Conservation (phyloP, 2,113 vertebrate genomes). For the Vicugna pacos region DNA sequence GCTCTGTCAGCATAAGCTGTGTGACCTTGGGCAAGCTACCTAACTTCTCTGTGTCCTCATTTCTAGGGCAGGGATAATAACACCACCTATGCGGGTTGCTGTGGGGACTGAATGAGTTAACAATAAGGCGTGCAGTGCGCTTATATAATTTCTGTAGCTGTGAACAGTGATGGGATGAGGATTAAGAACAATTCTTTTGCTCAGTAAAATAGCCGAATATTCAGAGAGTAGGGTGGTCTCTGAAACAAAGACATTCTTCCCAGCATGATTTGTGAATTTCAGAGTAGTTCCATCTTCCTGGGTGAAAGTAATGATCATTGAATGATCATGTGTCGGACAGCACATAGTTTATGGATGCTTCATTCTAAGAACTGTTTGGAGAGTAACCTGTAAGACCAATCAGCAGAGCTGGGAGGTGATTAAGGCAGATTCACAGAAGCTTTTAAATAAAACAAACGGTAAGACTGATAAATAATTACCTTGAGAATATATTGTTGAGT, state of each 20-base stretch:
- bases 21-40: not conserved
- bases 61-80: not conserved
- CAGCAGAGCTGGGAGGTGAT: not conserved
- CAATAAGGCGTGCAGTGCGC: not conserved
- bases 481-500: not conserved
- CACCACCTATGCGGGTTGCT: too few species aligned
- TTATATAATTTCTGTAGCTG: not conserved
- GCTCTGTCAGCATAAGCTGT: not conserved
- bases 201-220: not conserved
- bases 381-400: not conserved
- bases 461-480: not conserved
- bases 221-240: not conserved
- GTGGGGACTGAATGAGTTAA: not conserved
- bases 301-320: not conserved
- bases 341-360: not conserved
- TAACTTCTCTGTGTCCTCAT: not conserved
- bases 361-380: not conserved
- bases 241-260: not conserved
- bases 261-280: not conserved
- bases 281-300: not conserved
- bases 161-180: not conserved
- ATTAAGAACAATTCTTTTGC: not conserved
- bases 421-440: not conserved
- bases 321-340: not conserved
- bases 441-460: conserved; percentile 31